Conservation (phyloP, 2,888 invertebrate genomes). For the Nephrocerus scutellatus region DNA sequence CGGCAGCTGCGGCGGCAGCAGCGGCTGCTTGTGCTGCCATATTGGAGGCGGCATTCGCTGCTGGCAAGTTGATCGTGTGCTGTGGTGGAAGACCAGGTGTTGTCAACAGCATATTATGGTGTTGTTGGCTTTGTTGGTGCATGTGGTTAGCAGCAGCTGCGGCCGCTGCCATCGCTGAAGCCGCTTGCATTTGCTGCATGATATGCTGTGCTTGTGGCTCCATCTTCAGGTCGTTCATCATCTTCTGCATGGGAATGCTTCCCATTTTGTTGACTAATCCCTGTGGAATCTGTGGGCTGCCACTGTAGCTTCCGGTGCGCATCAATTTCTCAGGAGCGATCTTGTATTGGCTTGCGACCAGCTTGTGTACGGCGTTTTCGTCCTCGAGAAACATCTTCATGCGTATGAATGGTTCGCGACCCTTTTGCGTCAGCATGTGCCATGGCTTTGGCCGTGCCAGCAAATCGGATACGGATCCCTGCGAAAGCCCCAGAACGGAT, state of each 20-base stretch:
- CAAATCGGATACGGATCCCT: constrained; percentile 96
- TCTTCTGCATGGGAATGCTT: constrained; percentile 60
- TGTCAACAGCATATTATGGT: constrained; percentile 58
- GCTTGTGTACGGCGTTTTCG: constrained; percentile 88
- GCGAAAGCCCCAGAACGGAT: constrained; percentile 91
- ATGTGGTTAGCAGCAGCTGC: constrained; percentile 27
- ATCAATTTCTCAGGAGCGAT: constrained; percentile 96
- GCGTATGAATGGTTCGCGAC: constrained; percentile 91
- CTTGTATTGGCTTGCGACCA: constrained; percentile 95
- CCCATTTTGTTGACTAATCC: constrained; percentile 69
- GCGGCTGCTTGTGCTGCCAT: constrained; percentile 17
- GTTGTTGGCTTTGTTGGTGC: constrained; percentile 36
- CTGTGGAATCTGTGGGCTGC: constrained; percentile 65
- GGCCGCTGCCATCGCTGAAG: constrained; percentile 47
- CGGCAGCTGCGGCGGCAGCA: constrained; percentile 12
- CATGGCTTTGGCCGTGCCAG: constrained; percentile 96
- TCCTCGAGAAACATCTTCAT: constrained; percentile 98
- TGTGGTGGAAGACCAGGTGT: constrained; percentile 72
- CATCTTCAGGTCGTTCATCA: constrained; percentile 69
- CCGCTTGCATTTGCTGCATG: constrained; percentile 52
- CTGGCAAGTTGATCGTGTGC: constrained; percentile 63
- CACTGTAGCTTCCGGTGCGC: constrained; percentile 91
- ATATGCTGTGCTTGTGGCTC: constrained; percentile 59
- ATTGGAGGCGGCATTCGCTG: constrained; percentile 44
- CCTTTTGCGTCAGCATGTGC: constrained; percentile 98